phyloP scores from a whole-genome alignment of 2,888 invertebrate genomes.

The Seira musarum region DNA sequence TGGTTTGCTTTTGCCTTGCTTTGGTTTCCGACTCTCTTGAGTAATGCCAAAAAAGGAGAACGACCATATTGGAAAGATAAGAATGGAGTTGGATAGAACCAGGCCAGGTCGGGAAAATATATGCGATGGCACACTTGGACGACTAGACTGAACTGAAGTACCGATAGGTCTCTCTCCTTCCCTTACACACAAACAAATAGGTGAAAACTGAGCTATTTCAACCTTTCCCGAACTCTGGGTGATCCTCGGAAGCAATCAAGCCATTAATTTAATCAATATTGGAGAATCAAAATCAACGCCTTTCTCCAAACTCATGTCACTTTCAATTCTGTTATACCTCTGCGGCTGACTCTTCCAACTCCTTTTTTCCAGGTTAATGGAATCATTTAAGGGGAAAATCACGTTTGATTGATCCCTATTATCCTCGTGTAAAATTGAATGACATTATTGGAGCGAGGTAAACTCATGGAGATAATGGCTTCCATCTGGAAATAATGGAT shows the following conservation, averaged over 20 bases:
- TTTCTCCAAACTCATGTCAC: not conserved
- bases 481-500: not conserved
- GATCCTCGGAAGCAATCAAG: not conserved
- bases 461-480: not conserved
- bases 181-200: no score
- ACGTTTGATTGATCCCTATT: not conserved
- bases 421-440: not conserved
- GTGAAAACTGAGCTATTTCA: no score
- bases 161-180: no score
- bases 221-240: no score
- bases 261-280: not conserved
- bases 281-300: not conserved
- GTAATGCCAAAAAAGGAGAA: no score
- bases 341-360: not conserved
- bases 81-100: no score
- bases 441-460: not conserved
- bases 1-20: no score
- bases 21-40: no score
- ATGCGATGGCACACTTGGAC: no score
- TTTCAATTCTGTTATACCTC: not conserved
- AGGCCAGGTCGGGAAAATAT: no score
- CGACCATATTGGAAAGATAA: no score
- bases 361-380: not conserved
- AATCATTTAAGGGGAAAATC: not conserved
- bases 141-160: no score